Conservation (phyloP, 92 coral and sea anemone genomes). For the Hydrozoanthus gracilis region DNA sequence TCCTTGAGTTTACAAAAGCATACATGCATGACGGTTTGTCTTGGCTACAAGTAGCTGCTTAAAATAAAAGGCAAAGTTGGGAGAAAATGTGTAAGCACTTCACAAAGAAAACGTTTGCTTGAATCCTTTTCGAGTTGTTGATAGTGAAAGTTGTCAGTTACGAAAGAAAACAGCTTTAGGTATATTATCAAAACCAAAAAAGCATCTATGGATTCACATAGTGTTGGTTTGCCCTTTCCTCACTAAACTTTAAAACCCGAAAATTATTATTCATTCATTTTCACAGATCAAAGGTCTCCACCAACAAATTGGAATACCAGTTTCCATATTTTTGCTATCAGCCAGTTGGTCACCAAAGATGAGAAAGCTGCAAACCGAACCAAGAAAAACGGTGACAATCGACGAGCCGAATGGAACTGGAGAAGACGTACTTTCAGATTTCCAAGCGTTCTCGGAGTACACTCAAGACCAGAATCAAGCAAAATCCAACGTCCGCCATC, state of each 20-base stretch:
- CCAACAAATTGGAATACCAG: slow-evolving; percentile 44
- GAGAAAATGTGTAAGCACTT: no score
- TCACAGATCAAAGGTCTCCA: slow-evolving; percentile 21
- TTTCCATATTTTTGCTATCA: slow-evolving; percentile 52
- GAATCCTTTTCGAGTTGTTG: no score
- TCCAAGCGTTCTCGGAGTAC: slow-evolving; percentile 18
- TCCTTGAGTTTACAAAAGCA: no score
- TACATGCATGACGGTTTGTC: no score
- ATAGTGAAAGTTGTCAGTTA: no score
- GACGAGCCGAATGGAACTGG: slow-evolving; percentile 1
- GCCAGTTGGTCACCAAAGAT: slow-evolving; percentile 65
- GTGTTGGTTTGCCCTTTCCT: no score
- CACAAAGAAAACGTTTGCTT: no score
- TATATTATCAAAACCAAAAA: no score
- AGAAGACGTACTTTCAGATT: slow-evolving; percentile 34
- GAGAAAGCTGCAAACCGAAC: slow-evolving; percentile 61
- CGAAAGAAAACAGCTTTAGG: no score
- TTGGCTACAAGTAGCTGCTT: no score
- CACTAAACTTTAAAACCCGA: background rate
- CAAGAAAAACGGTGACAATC: slow-evolving; percentile 7
- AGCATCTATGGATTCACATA: no score
- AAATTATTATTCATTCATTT: background rate
- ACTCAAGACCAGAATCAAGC: background rate
- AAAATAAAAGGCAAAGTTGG: no score
- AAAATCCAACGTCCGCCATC: background rate